These are phyloP conservation scores for Sphenodon punctatus DNA, from an alignment of 2,797 vertebrate genomes.

Conservation along the genomic window DNA sequence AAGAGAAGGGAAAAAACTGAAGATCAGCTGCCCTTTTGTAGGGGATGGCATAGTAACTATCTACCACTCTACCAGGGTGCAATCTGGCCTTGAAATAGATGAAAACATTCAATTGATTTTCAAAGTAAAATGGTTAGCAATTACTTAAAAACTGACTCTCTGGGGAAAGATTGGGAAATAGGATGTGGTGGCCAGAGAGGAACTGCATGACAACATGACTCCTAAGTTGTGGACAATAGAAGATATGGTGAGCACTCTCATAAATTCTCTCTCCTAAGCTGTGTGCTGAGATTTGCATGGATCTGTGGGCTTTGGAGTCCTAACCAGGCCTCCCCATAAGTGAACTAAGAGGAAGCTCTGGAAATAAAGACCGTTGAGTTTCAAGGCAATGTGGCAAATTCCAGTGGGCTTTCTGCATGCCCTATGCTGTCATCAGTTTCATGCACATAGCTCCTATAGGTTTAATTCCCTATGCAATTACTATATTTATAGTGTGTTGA, in stretches of 20 bases:
- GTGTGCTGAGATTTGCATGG: background rate
- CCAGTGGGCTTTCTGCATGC: background rate
- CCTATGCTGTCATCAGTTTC: background rate
- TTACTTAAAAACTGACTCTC: too few species aligned
- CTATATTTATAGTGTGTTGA: background rate
- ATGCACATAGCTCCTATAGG: background rate
- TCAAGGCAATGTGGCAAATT: background rate
- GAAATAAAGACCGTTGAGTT: background rate
- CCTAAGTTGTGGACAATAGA: too few species aligned
- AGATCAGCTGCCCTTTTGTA: too few species aligned
- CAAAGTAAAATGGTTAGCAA: too few species aligned
- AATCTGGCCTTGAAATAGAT: fast-evolving
- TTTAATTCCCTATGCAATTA: background rate
- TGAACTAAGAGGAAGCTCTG: fast-evolving
- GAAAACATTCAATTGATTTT: too few species aligned
- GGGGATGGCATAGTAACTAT: too few species aligned
- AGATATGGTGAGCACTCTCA: background rate
- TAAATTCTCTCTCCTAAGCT: background rate
- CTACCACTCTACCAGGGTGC: too few species aligned
- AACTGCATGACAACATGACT: background rate
- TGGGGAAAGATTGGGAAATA: background rate
- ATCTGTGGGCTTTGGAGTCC: background rate
- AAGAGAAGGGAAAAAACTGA: too few species aligned
- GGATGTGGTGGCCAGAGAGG: background rate
- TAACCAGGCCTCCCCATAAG: background rate